phyloP scores from a whole-genome alignment of 30 jellyfish, hydroid and myxozoan genomes.

The Cassiopea xamachana region DNA sequence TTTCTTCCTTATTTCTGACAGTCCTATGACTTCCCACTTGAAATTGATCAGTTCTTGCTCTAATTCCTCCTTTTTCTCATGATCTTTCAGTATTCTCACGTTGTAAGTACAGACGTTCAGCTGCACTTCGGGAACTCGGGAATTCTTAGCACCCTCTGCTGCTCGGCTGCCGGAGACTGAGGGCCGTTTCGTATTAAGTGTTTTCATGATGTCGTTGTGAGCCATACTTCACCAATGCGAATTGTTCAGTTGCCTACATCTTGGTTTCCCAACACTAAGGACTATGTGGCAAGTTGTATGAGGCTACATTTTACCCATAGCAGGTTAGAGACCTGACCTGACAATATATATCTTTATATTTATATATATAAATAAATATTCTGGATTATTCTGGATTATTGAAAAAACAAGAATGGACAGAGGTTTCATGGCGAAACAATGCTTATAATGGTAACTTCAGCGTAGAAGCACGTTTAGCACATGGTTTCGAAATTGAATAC shows the following conservation, averaged over 20 bases:
- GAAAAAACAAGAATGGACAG: too few species aligned
- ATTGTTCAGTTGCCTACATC: slow-evolving; percentile 61
- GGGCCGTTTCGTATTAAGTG: slow-evolving; percentile 59
- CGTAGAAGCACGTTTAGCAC: too few species aligned
- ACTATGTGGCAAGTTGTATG: slow-evolving; percentile 37
- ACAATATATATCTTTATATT: background rate
- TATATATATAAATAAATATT: too few species aligned
- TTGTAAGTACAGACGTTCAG: slow-evolving; percentile 45
- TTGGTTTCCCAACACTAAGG: background rate
- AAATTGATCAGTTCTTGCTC: slow-evolving; percentile 19
- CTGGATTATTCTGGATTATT: too few species aligned
- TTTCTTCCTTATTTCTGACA: slow-evolving; percentile 58
- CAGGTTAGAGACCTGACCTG: slow-evolving; percentile 38
- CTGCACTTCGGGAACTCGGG: slow-evolving; percentile 50
- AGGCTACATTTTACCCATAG: slow-evolving; percentile 39
- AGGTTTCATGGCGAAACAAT: too few species aligned
- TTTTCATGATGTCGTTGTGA: slow-evolving; percentile 50
- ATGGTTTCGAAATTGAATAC: too few species aligned
- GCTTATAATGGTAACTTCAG: too few species aligned
- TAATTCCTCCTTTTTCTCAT: slow-evolving; percentile 12
- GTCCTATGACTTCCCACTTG: slow-evolving; percentile 53
- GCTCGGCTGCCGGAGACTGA: slow-evolving; percentile 79
- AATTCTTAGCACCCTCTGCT: slow-evolving; percentile 79
- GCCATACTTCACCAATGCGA: slow-evolving; percentile 67
- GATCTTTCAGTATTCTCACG: slow-evolving; percentile 56